A percentile compares a stretch with the other conserved stretches of the same genome.
phyloP scores from a whole-genome alignment of 2,888 invertebrate species.

The Odontocolon sp. region DNA sequence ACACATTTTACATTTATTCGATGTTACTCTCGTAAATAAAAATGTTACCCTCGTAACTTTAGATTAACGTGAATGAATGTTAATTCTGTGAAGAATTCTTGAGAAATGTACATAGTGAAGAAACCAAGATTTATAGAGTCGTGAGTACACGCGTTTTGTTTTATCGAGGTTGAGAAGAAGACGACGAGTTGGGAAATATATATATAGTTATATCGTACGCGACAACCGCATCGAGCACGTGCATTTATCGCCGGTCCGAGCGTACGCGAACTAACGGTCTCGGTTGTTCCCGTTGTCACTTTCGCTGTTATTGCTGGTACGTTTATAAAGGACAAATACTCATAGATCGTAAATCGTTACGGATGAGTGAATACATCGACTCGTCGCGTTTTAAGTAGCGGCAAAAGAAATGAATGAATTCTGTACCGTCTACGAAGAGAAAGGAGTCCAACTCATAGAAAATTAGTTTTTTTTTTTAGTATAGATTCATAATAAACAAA shows the following conservation, averaged over 20 bases:
- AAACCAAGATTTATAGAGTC: neutral
- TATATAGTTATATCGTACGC: no score
- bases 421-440: neutral
- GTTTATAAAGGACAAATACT: neutral
- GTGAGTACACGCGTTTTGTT: no score
- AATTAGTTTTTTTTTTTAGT: no score
- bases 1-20: no score
- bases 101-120: neutral
- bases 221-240: constrained; percentile 11
- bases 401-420: constrained; percentile 27
- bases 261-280: constrained; percentile 16
- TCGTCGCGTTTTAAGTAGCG: constrained; percentile 1
- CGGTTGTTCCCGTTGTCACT: constrained; percentile 17
- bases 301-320: constrained; percentile 11
- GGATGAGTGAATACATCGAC: constrained; percentile 1
- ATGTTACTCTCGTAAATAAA: no score
- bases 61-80: no score
- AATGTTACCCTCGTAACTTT: no score
- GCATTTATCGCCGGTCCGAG: neutral
- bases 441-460: neutral
- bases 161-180: neutral
- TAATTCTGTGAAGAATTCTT: neutral
- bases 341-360: constrained; percentile 4
- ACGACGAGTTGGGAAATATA: neutral
- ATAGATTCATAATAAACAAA: no score